Evolutionary conservation across 1,140 invertebrate species (phyloP).

Genomic region (Dryas iulia): DNA sequence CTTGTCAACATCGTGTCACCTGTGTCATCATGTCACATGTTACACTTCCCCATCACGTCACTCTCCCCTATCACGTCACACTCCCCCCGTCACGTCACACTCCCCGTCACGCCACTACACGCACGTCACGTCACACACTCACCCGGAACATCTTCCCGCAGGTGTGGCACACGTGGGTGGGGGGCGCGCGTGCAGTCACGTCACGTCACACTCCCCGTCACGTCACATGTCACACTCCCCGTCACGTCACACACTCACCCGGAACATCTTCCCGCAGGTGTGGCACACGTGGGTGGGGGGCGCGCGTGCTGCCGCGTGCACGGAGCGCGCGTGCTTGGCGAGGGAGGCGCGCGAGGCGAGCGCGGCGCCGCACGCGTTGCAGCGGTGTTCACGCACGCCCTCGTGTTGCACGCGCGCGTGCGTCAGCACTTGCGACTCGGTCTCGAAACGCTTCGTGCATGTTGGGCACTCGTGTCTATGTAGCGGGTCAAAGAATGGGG

Average conservation of each 20-base stretch:
- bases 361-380: conserved; percentile 47
- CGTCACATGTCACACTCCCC: background rate
- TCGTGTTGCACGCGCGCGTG: conserved; percentile 57
- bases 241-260: conserved; percentile 47
- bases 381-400: conserved; percentile 51
- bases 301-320: conserved; percentile 48
- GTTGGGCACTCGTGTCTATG: conserved; percentile 37
- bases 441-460: conserved; percentile 54
- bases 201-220: too few species aligned
- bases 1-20: too few species aligned
- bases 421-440: conserved; percentile 20
- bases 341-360: conserved; percentile 45
- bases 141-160: conserved; percentile 67
- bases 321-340: conserved; percentile 47
- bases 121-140: conserved; percentile 32
- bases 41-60: too few species aligned
- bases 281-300: conserved; percentile 55
- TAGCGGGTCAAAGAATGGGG: background rate
- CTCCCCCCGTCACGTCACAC: too few species aligned
- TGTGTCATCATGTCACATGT: too few species aligned
- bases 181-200: conserved; percentile 38
- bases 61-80: too few species aligned
- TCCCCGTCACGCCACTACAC: too few species aligned
- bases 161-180: conserved; percentile 54
- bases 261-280: conserved; percentile 62